These are phyloP conservation scores for Andrena dorsata DNA, from an alignment of 2,888 invertebrate genomes.

Conservation along the genomic window DNA sequence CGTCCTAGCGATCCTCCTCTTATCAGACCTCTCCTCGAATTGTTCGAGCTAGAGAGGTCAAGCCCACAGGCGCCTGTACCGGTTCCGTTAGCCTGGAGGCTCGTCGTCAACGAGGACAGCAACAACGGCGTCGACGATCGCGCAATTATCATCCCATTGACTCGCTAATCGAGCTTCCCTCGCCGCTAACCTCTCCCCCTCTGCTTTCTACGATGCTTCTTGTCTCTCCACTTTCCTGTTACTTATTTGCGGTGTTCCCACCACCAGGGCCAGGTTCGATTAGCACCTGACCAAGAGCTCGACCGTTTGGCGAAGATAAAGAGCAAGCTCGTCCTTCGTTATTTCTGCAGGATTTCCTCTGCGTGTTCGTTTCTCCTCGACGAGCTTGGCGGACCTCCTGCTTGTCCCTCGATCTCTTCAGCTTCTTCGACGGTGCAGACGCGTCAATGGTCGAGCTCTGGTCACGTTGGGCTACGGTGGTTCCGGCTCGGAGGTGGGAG, in stretches of 20 bases:
- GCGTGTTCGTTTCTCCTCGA: not conserved
- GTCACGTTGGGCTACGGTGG: constrained; percentile 76
- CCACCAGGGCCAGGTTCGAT: constrained; percentile 73
- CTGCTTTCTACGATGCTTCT: not conserved
- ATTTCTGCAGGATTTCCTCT: not conserved
- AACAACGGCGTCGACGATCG: constrained; percentile 3
- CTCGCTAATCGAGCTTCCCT: constrained; percentile 25
- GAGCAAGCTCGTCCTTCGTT: constrained; percentile 10
- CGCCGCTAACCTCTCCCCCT: not conserved
- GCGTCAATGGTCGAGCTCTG: constrained; percentile 59
- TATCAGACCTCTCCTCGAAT: not conserved
- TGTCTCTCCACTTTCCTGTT: constrained; percentile 10
- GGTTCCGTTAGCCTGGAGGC: constrained; percentile 4
- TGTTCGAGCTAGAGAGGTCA: not conserved
- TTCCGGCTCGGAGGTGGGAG: constrained; percentile 85
- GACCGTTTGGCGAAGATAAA: constrained; percentile 47
- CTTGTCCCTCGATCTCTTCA: constrained; percentile 7
- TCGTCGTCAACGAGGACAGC: constrained; percentile 20
- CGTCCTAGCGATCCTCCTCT: not conserved
- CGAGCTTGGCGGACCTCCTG: not conserved
- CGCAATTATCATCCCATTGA: constrained; percentile 33
- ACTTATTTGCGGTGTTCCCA: constrained; percentile 64
- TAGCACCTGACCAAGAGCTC: constrained; percentile 67
- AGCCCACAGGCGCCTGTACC: not conserved
- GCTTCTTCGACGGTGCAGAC: constrained; percentile 25